Conservation (phyloP, 1,140 invertebrate genomes). For the Drosophila sproati region DNA sequence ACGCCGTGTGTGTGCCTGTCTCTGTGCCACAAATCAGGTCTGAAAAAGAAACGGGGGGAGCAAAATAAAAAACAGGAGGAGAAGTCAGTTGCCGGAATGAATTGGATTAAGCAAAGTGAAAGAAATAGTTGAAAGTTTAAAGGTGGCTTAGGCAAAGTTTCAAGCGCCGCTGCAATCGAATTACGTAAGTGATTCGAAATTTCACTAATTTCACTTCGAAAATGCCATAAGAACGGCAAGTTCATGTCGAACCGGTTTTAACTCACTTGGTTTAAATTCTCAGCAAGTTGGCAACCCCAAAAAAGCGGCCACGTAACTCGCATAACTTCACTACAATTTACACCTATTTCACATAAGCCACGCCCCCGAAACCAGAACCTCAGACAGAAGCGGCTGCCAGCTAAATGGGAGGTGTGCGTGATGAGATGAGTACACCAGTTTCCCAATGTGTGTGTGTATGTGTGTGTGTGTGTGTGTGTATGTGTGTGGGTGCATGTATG, state of each 20-base stretch:
- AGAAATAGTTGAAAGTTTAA: constrained; percentile 12
- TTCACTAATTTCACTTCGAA: background rate
- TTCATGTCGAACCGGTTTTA: constrained; percentile 20
- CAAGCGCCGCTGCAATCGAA: constrained; percentile 9
- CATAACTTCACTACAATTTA: constrained; percentile 73
- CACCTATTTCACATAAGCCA: constrained; percentile 74
- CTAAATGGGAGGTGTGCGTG: constrained; percentile 5
- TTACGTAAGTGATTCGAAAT: background rate
- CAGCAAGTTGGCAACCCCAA: constrained; percentile 32
- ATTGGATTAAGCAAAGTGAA: constrained; percentile 6
- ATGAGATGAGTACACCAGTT: background rate
- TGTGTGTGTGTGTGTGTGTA: background rate
- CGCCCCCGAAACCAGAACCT: constrained; percentile 10
- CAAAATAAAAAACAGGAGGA: background rate
- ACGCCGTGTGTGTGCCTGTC: constrained; percentile 10
- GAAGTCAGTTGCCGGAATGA: background rate
- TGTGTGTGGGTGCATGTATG: background rate
- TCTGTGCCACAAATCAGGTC: constrained; percentile 28
- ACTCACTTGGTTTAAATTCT: constrained; percentile 1
- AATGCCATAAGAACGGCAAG: constrained; percentile 7
- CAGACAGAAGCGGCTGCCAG: constrained; percentile 2
- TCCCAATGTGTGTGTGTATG: background rate
- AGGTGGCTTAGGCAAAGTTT: constrained; percentile 8
- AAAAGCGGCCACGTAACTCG: constrained; percentile 59
- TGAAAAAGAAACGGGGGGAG: background rate